Conservation (phyloP, 1,140 invertebrate species). For the Microplitis mediator region DNA sequence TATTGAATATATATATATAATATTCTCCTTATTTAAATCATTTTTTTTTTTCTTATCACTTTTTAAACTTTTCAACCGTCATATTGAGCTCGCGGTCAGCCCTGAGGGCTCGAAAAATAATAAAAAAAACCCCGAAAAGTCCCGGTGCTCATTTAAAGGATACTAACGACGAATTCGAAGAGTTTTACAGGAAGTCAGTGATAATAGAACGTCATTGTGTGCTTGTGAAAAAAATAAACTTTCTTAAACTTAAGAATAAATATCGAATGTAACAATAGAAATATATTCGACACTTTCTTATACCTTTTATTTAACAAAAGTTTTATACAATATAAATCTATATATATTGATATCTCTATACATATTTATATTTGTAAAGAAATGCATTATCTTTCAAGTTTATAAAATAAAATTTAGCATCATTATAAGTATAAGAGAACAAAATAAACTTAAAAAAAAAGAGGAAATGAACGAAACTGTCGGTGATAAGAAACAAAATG, state of each 20-base stretch:
- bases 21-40: conserved; percentile 3
- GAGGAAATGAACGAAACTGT: not conserved
- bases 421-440: not conserved
- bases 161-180: conserved; percentile 31
- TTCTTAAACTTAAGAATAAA: conserved; percentile 4
- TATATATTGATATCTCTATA: no score
- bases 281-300: not conserved
- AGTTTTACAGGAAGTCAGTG: conserved; percentile 27
- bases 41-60: conserved; percentile 15
- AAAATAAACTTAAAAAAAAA: not conserved
- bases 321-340: not conserved
- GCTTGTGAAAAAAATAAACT: not conserved
- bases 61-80: conserved; percentile 21
- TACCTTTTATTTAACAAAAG: not conserved
- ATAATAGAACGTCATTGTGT: conserved; percentile 27
- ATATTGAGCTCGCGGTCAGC: conserved; percentile 19
- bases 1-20: not conserved
- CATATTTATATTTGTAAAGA: no score
- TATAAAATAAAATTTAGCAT: not conserved
- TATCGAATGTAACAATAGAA: not conserved
- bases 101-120: conserved; percentile 19
- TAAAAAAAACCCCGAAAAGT: conserved; percentile 4
- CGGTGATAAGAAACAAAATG: not conserved
- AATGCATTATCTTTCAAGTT: no score
- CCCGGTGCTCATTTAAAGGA: conserved; percentile 26